Evolutionary conservation across 2,113 vertebrate genomes (phyloP), one percentile per base, ranked within the genome.

Genomic region (Amblyopsis rosae): DNA sequence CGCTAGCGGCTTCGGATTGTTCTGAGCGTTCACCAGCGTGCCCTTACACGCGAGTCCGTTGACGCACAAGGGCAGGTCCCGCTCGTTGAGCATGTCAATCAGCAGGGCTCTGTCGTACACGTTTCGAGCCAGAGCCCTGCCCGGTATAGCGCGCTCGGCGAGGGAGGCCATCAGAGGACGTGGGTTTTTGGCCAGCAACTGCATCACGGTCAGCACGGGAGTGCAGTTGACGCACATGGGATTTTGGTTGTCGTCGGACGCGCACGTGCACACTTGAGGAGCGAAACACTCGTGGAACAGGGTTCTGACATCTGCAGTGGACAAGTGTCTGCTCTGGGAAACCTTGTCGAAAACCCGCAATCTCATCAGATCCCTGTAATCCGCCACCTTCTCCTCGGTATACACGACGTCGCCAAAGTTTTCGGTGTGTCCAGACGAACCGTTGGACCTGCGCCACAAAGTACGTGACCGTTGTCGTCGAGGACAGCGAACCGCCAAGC

Each of bases 1-100:
- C 12, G 33, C 3, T 60, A 60, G 6, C 26, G 58, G 12, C 58
- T 26, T 26, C 19, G 19, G 19, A 26, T 26, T 26, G 19, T 26
- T 26, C 19, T 26, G 19, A 26, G 19, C 4, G 33, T 41, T 3
- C 3, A 35, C 33, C 11, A 60, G 33, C 12, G 9, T 8, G 15
- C 58, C 58, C 33, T 60, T 60, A 60, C 58, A 33, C 7, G 58
- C 33, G 13, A 1, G 58, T 60, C 33, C 26, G 58, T 60, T 60
- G 7, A 8, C 13, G 15, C 58, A 60, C 58, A 60, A 35, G 4
- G 33, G 58, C 15, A 60, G 33, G 26, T 9, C 33, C 1, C 41
- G 58, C 1, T 60, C 58, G 19, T 35, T 60, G 1, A 60, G 33
- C 19, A 26, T 26, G 19, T 26, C 19, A 26, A 26, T 26, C 19